Conservation (phyloP, 2,113 vertebrate species). For the Parotia lawesii region DNA sequence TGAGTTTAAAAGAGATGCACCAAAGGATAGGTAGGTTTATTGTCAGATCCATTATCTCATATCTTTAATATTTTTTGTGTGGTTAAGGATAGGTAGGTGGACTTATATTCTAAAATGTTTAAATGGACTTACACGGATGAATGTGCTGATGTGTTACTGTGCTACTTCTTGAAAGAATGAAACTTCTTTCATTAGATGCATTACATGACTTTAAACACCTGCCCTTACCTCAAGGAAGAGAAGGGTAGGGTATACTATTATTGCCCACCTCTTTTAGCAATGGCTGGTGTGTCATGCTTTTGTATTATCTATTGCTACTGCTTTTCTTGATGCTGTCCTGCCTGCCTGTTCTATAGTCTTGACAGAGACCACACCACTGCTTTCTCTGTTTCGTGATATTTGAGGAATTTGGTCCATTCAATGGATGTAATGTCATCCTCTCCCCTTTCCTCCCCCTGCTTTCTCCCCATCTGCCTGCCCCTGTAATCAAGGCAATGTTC, state of each 20-base stretch:
- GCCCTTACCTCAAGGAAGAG: background rate
- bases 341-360: background rate
- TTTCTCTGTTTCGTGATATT: background rate
- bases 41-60: background rate
- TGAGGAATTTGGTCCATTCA: background rate
- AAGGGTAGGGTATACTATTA: background rate
- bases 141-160: background rate
- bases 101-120: background rate
- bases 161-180: background rate
- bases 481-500: background rate
- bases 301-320: background rate
- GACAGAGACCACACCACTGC: background rate
- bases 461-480: background rate
- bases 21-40: background rate
- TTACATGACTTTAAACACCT: background rate
- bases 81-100: background rate
- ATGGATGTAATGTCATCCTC: background rate
- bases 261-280: background rate
- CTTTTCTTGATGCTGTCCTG: background rate
- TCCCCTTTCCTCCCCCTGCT: fast-evolving
- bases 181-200: background rate
- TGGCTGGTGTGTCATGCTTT: background rate
- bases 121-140: background rate
- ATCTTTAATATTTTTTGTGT: background rate
- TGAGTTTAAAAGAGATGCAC: background rate